Base-by-base conservation (phyloP, 1,140 invertebrate species). In the Drosophila mojavensis region DNA sequence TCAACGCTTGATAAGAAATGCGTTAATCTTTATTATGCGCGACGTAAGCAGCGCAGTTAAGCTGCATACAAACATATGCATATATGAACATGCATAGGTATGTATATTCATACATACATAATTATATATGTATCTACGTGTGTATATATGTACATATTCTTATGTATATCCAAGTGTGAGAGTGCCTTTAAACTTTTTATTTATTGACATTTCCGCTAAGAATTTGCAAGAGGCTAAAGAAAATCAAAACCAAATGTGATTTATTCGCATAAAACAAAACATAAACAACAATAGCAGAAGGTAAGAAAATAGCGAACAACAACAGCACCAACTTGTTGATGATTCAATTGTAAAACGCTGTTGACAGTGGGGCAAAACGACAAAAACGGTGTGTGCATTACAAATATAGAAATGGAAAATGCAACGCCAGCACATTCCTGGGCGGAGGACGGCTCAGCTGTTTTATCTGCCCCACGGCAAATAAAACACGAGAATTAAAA, bases 1-100 rank as follows among this genome's bases (percentile, higher is more conserved):
- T 86, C 82, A 81, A 75, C 70, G 79, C 76, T 81, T 89, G 83
- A 88, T 88, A 88, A 88, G 83, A 88, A 88, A 88, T 88, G 83
- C 83, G 83, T 88, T 88, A 88, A 88, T 88, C 83, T 88, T 88
- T 88, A 88, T 88, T 83, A 83, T 76, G 68, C 62, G 73, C 73
- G 63, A 66, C 66, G 76, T 53, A 54, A 56, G 75, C 76, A 88
- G 79, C 75, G 68, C 68, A 71, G 73, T 71, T 71, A 55, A 75
- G 68, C 75, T 79, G 65, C 67, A 78, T 59, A 64, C 30, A 62
- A 48, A 56, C 36, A 63, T 50, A 62, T 30, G 41, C 45, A 67
- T 24, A 53, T 24, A 45, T 43, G 26, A 10, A 48, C 30, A 60
- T 62, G n/a, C 51, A 50, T 55, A 26, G 20, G 54, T 58, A 63